Percentiles rank a stretch among this genome's conserved stretches.
phyloP scores from a whole-genome alignment of 2,113 vertebrate species.

The Tragelaphus strepsiceros region DNA sequence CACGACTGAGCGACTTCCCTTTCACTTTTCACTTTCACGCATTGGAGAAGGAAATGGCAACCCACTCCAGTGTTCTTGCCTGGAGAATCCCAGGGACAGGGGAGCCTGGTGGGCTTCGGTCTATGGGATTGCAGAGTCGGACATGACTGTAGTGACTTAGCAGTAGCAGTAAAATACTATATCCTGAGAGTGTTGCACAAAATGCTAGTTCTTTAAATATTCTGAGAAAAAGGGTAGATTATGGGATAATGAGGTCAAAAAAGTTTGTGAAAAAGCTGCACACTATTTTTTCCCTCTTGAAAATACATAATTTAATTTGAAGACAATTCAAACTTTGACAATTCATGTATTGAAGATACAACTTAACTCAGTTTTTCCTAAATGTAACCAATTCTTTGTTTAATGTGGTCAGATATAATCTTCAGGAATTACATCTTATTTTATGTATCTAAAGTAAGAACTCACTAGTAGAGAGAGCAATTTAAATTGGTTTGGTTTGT shows the following conservation, averaged over 20 bases:
- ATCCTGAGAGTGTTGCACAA: neutral
- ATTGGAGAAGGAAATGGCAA: no score
- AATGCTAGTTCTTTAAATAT: neutral
- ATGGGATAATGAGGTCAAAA: neutral
- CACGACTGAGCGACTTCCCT: no score
- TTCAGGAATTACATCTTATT: neutral
- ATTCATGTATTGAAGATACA: neutral
- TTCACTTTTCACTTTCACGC: no score
- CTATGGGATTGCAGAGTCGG: no score
- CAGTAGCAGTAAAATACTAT: neutral
- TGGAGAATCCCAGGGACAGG: no score
- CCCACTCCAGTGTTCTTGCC: no score
- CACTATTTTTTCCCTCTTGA: neutral
- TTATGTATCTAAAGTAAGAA: constrained; percentile 14
- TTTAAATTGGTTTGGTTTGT: constrained; percentile 5
- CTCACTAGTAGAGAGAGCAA: neutral
- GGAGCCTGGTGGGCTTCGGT: no score
- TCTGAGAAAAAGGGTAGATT: neutral
- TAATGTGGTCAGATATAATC: constrained; percentile 21
- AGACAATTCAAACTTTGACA: neutral
- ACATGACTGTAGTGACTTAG: no score
- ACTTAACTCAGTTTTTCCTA: neutral
- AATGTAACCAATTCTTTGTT: neutral
- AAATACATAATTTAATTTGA: neutral
- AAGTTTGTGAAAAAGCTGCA: neutral